These are phyloP conservation scores for Heliconius nattereri DNA, from an alignment of 1,140 invertebrate genomes.

Conservation along the genomic window DNA sequence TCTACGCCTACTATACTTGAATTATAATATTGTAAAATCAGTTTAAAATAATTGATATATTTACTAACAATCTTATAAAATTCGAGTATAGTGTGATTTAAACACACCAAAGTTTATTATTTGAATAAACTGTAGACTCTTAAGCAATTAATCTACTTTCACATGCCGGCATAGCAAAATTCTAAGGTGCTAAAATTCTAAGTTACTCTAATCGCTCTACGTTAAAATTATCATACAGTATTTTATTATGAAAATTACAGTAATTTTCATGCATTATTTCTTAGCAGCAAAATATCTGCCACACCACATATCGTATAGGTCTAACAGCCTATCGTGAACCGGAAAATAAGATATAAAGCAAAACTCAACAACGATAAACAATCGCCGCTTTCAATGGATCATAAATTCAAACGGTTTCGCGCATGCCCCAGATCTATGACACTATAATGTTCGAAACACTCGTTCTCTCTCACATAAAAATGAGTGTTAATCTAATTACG, in stretches of 20 bases:
- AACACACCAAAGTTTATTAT: no score
- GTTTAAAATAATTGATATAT: no score
- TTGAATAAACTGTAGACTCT: no score
- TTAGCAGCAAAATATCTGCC: background rate
- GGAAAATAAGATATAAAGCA: slow-evolving; percentile 20
- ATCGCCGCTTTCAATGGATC: slow-evolving; percentile 24
- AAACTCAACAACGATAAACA: slow-evolving; percentile 25
- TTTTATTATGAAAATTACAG: background rate
- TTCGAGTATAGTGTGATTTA: no score
- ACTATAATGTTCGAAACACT: slow-evolving; percentile 25
- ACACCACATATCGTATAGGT: background rate
- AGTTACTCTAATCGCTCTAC: no score
- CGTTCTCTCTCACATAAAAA: slow-evolving; percentile 20
- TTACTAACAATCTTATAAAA: no score
- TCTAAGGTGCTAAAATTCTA: no score
- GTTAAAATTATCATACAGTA: no score
- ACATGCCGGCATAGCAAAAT: no score
- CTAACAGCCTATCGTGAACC: background rate
- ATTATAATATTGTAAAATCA: no score
- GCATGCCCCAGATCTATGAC: slow-evolving; percentile 22
- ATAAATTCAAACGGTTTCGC: slow-evolving; percentile 24
- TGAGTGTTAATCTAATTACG: slow-evolving; percentile 27
- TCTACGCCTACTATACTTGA: no score
- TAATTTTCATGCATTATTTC: slow-evolving; percentile 1
- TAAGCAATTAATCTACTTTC: no score